Evolutionary conservation across 2,797 vertebrate genomes (phyloP), one percentile per base, ranked within the genome.

Genomic region (Nyctalus aviator): DNA sequence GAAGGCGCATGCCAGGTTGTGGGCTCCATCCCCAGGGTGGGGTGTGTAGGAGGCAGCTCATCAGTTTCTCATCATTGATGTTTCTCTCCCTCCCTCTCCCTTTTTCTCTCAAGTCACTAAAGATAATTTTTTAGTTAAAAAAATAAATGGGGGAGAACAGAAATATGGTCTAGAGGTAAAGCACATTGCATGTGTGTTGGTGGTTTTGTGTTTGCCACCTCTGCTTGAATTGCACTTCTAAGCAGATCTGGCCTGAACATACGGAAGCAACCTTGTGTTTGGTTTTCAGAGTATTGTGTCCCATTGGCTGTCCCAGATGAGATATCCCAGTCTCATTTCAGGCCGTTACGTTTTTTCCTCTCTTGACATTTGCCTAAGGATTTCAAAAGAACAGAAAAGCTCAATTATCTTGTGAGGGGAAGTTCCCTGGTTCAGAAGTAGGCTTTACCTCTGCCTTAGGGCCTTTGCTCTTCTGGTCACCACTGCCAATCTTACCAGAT

Each of bases 301-400:
- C 32, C 85, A 23, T 35, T 79, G 48, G 37, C 57, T 53, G 15
- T 78, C 72, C 71, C 35, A 44, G 81, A 21, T 76, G 88, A 23
- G 88, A 23, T 55, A 84, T 41, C 30, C n/a, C 3, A 13, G 41
- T 68, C 71, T 91, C 83, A 84, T 27, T 92, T 88, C 53, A 93
- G 62, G 37, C 66, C 48, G 3, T 50, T 46, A 23, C 62, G 11
- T 41, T 64, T 88, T 86, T 91, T 90, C 37, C 23, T 69, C 35
- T 72, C 41, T 77, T 77, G 21, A 66, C 23, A 66, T 83, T 93
- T 86, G 32, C 81, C 85, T 79, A n/a, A 72, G 37, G 82, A 32
- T 91, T 95, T 72, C 32, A 85, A 66, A 59, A 86, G 57, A 85
- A 18, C 73, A 77, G 10, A 59, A 41, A 86, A 25, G 17, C 55